These are phyloP conservation scores for Bedellia somnulentella DNA, from an alignment of 2,888 invertebrate species.

Conservation along the genomic window DNA sequence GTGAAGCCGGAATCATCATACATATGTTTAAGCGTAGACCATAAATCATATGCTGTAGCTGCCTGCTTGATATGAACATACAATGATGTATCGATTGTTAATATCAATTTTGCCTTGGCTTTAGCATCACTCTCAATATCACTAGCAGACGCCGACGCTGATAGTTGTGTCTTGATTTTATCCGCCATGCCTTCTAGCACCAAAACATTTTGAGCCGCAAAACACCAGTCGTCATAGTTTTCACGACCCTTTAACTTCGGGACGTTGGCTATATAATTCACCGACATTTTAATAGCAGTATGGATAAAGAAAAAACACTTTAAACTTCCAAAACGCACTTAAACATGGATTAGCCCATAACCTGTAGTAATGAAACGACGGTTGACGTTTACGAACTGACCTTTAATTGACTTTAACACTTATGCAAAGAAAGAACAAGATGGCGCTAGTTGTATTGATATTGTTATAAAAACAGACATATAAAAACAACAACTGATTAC, in stretches of 20 bases:
- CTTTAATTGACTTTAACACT: too few relatives aligned
- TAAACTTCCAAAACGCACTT: too few relatives aligned
- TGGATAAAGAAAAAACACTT: too few relatives aligned
- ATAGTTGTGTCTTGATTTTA: slow-evolving; percentile 6
- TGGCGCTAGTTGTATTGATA: too few relatives aligned
- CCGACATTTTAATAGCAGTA: too few relatives aligned
- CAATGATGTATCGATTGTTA: slow-evolving; percentile 13
- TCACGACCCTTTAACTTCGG: slow-evolving; percentile 11
- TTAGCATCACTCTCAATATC: slow-evolving; percentile 12
- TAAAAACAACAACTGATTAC: too few relatives aligned
- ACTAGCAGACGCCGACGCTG: neutral
- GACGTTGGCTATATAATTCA: slow-evolving; percentile 9
- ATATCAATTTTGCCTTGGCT: slow-evolving; percentile 14
- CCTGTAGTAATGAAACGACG: too few relatives aligned
- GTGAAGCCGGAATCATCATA: slow-evolving; percentile 11
- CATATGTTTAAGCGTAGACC: slow-evolving; percentile 12
- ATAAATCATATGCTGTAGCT: slow-evolving; percentile 10
- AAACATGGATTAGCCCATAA: too few relatives aligned
- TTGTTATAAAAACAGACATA: too few relatives aligned
- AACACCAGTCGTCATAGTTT: slow-evolving; percentile 12
- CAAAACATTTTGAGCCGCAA: slow-evolving; percentile 12
- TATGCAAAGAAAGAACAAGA: too few relatives aligned
- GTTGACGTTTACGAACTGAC: too few relatives aligned
- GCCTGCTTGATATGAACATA: slow-evolving; percentile 15
- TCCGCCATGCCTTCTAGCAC: slow-evolving; percentile 10